These are phyloP conservation scores for Leptobrachium leishanense DNA, from an alignment of 2,113 vertebrate species.

Conservation along the genomic window DNA sequence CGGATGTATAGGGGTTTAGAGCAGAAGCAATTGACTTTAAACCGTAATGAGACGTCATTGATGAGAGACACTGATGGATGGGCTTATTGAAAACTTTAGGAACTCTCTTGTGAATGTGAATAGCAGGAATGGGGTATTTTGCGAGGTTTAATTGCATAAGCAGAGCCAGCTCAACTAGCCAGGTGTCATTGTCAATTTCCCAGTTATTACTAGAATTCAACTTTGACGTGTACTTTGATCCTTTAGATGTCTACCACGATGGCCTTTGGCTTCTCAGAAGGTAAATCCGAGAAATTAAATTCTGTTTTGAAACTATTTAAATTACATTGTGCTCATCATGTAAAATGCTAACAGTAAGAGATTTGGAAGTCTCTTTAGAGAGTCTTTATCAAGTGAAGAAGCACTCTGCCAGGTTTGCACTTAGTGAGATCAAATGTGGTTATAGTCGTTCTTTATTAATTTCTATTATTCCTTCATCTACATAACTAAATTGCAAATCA, in stretches of 20 bases:
- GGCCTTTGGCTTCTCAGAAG: conserved; percentile 72
- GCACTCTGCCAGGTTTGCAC: too few relatives aligned
- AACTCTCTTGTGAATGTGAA: conserved; percentile 45
- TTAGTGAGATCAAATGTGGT: too few relatives aligned
- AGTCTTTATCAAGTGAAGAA: too few relatives aligned
- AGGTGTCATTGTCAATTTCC: conserved; percentile 73
- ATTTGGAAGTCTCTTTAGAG: too few relatives aligned
- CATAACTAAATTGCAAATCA: too few relatives aligned
- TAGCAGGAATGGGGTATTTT: conserved; percentile 57
- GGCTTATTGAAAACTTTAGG: conserved; percentile 44
- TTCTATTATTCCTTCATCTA: too few relatives aligned
- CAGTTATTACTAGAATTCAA: conserved; percentile 68
- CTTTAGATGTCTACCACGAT: conserved; percentile 71
- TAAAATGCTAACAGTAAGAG: too few relatives aligned
- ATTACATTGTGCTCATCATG: too few relatives aligned
- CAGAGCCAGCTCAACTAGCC: conserved; percentile 73
- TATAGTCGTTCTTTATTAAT: too few relatives aligned
- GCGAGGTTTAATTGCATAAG: conserved; percentile 82
- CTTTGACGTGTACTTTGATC: conserved; percentile 89
- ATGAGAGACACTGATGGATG: conserved; percentile 58
- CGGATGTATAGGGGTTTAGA: neutral
- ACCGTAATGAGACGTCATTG: conserved; percentile 59
- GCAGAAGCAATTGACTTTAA: conserved; percentile 45
- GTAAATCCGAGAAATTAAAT: neutral
- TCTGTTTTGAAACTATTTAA: neutral